phyloP scores from a whole-genome alignment of 2,888 invertebrate species.

The Ecliptopera silaceata region DNA sequence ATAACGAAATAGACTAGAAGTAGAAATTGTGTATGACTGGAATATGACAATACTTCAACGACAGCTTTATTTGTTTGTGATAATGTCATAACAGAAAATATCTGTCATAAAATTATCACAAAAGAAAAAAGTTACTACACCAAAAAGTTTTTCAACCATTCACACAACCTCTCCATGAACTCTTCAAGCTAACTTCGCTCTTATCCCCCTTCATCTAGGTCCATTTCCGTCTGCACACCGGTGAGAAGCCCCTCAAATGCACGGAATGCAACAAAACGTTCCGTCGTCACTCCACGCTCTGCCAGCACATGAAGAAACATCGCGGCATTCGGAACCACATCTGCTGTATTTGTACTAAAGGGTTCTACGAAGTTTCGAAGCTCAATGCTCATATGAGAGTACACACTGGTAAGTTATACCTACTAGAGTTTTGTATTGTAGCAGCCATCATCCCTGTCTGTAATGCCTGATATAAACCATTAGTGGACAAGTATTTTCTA shows the following conservation, averaged over 20 bases:
- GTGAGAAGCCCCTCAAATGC: slow-evolving; percentile 78
- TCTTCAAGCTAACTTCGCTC: background rate
- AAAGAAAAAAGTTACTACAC: background rate
- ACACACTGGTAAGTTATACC: slow-evolving; percentile 64
- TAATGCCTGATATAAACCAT: no score
- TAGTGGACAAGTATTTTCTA: no score
- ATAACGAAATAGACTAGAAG: background rate
- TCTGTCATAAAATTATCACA: no score
- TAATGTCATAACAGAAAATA: no score
- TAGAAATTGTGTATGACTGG: no score
- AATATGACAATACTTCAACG: background rate
- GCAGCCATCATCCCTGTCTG: no score
- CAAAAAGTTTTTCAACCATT: background rate
- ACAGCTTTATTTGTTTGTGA: no score
- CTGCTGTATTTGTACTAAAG: slow-evolving; percentile 72
- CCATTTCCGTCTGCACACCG: slow-evolving; percentile 77
- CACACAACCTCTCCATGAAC: background rate
- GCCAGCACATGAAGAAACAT: slow-evolving; percentile 81
- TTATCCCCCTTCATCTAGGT: slow-evolving; percentile 52
- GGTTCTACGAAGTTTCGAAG: slow-evolving; percentile 80
- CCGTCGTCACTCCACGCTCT: slow-evolving; percentile 77
- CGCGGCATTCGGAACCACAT: slow-evolving; percentile 78
- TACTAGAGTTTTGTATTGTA: no score
- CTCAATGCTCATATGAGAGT: slow-evolving; percentile 79
- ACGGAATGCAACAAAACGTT: slow-evolving; percentile 77